A percentile compares a stretch with the other conserved stretches of the same genome.
These are phyloP conservation scores for Myotis findleyi DNA, from an alignment of 2,797 vertebrate genomes.

Conservation along the genomic window DNA sequence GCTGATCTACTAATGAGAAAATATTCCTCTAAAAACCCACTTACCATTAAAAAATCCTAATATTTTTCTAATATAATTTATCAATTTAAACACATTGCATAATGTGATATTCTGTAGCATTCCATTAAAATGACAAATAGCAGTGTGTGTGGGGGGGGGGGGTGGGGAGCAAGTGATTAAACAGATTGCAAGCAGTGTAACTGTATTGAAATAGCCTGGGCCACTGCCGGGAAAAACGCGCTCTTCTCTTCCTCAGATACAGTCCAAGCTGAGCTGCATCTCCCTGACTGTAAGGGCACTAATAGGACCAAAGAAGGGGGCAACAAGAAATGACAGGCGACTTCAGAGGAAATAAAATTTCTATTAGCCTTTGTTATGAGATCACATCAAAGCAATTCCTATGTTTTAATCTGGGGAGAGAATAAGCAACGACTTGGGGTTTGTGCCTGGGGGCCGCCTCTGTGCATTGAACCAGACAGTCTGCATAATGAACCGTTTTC, in stretches of 20 bases:
- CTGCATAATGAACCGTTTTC: constrained; percentile 89
- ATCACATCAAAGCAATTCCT: constrained; percentile 88
- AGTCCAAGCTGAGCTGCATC: constrained; percentile 18
- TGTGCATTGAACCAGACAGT: constrained; percentile 87
- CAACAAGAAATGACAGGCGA: constrained; percentile 85
- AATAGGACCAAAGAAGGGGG: constrained; percentile 83
- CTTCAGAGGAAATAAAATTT: constrained; percentile 89
- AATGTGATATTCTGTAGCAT: constrained; percentile 86
- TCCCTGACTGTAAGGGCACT: constrained; percentile 77
- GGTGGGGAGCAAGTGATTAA: constrained; percentile 82
- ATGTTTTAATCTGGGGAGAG: constrained; percentile 88
- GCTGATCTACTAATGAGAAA: constrained; percentile 89
- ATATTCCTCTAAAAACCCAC: constrained; percentile 88
- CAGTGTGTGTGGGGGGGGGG: constrained; percentile 21
- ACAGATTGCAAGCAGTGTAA: constrained; percentile 81
- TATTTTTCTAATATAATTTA: constrained; percentile 89
- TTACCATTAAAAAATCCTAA: constrained; percentile 88
- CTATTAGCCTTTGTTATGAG: constrained; percentile 88
- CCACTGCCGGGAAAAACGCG: constrained; percentile 51
- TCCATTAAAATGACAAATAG: constrained; percentile 90
- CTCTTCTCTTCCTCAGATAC: constrained; percentile 42
- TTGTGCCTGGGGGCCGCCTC: constrained; percentile 87
- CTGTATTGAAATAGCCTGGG: constrained; percentile 83
- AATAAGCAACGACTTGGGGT: constrained; percentile 86
- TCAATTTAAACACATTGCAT: constrained; percentile 89